Percentiles rank a stretch among this genome's conserved stretches.
Evolutionary conservation across 2,888 invertebrate species (phyloP).

Genomic region (Cecidostiba fungosa): DNA sequence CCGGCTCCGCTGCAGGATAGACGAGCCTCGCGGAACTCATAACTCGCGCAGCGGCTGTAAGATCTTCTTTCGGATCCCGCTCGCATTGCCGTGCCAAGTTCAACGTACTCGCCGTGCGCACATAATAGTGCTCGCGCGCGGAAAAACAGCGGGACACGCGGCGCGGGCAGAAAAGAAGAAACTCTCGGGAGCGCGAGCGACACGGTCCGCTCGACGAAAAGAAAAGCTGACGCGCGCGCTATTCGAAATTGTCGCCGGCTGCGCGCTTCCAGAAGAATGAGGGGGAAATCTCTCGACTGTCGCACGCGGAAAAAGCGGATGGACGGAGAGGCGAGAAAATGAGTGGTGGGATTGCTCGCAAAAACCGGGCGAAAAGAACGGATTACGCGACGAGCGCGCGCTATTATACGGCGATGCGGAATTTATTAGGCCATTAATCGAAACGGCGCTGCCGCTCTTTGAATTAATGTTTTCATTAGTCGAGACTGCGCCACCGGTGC

Average conservation of each 20-base stretch:
- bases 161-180: background rate
- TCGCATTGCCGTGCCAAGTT: constrained; percentile 64
- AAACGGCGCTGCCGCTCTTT: constrained; percentile 30
- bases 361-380: constrained; percentile 58
- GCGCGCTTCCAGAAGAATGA: background rate
- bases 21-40: constrained; percentile 45
- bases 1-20: constrained; percentile 3
- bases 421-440: constrained; percentile 43
- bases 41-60: constrained; percentile 34
- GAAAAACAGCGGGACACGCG: background rate
- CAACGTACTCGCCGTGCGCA: constrained; percentile 69
- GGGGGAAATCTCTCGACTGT: constrained; percentile 62
- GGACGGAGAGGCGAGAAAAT: constrained; percentile 55
- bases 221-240: constrained; percentile 54
- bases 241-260: constrained; percentile 50
- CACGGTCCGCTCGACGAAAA: constrained; percentile 1
- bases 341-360: constrained; percentile 53
- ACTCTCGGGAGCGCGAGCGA: background rate
- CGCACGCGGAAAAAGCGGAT: constrained; percentile 44
- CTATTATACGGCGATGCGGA: constrained; percentile 25
- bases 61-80: constrained; percentile 54
- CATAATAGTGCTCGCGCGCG: constrained; percentile 64
- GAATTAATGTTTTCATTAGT: background rate
- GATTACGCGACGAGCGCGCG: constrained; percentile 14
- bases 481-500: too few relatives aligned